Base-by-base conservation (phyloP, 2,113 vertebrate genomes). In the Pituophis catenifer region DNA sequence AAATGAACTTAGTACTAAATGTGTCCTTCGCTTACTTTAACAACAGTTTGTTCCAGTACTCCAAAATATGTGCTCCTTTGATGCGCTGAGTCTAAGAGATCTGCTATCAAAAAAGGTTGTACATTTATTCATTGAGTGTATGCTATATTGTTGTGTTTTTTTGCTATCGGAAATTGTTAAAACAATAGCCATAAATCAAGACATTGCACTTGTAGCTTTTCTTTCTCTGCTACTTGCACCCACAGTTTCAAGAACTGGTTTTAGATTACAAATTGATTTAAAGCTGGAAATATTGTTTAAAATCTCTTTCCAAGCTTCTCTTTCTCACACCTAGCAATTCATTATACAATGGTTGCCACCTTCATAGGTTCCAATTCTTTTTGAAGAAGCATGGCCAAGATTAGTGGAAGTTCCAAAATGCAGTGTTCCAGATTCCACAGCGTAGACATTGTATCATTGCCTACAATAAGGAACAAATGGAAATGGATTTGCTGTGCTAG, bases 21-120 rank as follows among this genome's bases (percentile, higher is more conserved):
- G 95, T 93, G 94, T 95, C 94, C 96, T 95, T 91, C 93, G 86
- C 96, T 96, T 94, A 89, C 53, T 94, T 94, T 94, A 94, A 95
- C 89, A 91, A 44, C 87, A 0, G 1, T 96, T 24, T 33, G 29
- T 95, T 95, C 93, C 90, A 88, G 86, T 93, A 85, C 93, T 91
- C 89, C 91, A 94, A 93, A 86, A 8, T 5, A 33, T 57, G 6
- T 85, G 4, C 86, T 96, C 86, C 89, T 8, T 89, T 62, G 93
- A 94, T 94, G 48, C 53, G 57, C 0, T 90, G 65, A 94, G 75
- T 89, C 29, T 81, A 10, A 1, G 52, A 48, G 87, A 90, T 50
- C 65, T 92, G 89, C 75, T 33, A 90, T 29, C n/a, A 90, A 94
- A 88, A 38, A 48, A 95, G 90, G 33, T 38, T 94, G 93, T 17